A percentile compares a stretch with the other conserved stretches of the same genome.
phyloP scores from a whole-genome alignment of 2,888 invertebrate species.

The Cremastinae sp. region DNA sequence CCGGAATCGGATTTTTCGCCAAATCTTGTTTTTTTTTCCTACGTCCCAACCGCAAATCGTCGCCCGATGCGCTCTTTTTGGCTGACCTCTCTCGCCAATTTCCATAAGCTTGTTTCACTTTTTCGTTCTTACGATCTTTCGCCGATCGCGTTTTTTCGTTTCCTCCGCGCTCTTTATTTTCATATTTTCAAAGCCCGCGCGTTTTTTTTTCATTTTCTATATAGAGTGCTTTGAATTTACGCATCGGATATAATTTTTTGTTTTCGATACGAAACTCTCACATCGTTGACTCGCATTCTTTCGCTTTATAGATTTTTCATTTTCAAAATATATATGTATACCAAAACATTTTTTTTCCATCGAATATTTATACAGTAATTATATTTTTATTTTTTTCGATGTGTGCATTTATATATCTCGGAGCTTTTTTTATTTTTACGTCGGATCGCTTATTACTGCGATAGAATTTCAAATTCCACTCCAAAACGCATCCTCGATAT shows the following conservation, averaged over 20 bases:
- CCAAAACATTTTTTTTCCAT: too few relatives aligned
- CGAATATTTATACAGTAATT: neutral
- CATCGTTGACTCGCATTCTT: too few relatives aligned
- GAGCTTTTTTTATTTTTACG: neutral
- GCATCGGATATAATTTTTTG: neutral
- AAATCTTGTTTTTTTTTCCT: conserved; percentile 40
- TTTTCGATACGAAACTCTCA: too few relatives aligned
- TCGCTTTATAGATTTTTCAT: neutral
- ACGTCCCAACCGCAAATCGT: conserved; percentile 44
- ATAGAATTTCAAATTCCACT: too few relatives aligned
- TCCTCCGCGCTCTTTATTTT: conserved; percentile 4
- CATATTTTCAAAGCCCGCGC: too few relatives aligned
- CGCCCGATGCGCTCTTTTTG: conserved; percentile 37
- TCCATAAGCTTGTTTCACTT: conserved; percentile 6
- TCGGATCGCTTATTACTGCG: too few relatives aligned
- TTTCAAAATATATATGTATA: too few relatives aligned
- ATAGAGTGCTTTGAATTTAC: too few relatives aligned
- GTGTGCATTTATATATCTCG: neutral
- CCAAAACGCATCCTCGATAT: too few relatives aligned
- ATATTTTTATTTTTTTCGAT: neutral
- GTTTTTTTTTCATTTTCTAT: too few relatives aligned
- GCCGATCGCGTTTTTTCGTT: neutral
- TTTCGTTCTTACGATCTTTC: neutral
- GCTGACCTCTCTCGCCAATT: conserved; percentile 32
- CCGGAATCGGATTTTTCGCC: conserved; percentile 35